Base-by-base conservation (phyloP, 2,797 vertebrate species). In the Melanotaenia maccullochi region DNA sequence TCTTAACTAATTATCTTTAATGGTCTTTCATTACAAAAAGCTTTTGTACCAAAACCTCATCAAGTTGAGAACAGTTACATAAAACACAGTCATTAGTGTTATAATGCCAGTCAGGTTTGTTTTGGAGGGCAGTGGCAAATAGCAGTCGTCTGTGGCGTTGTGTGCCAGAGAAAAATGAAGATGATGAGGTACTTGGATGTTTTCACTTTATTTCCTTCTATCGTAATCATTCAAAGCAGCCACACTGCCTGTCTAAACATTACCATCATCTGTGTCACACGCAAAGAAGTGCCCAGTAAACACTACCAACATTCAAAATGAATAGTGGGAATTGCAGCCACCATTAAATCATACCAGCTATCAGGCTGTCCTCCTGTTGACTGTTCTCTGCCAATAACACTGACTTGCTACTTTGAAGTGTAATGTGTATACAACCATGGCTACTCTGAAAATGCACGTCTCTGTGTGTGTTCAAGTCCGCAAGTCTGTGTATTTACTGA, bases 381-480 rank as follows among this genome's bases (percentile, higher is more conserved):
- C 71, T 66, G 33, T 3, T 44, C 28, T 25, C 51, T 66, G 78
- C 75, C 77, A 77, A 1, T 77, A 67, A 51, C 91, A 87, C 80
- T 65, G 66, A 71, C 84, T 47, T 4, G 63, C 58, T 56, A 85
- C 62, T 78, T 75, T 69, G 69, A 76, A 68, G 67, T 71, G 60
- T 73, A 52, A 55, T 63, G 69, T 82, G 71, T 80, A 38, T 68
- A 72, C 81, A 74, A 44, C 24, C 32, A 35, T 30, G 64, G 60
- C 56, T 67, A 49, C 79, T 35, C 59, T 66, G 69, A 78, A 82
- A 78, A 82, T 73, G 71, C 82, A 85, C 78, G 42, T 86, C 72
- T 56, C 64, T 18, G 47, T 49, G 60, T 82, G 73, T 77, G 56
- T 63, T 68, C 64, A 59, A 33, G 32, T 75, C 76, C 61, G 56